A percentile compares a stretch with the other conserved stretches of the same genome.
phyloP scores from a whole-genome alignment of 2,113 vertebrate species.

The Boleophthalmus pectinirostris region DNA sequence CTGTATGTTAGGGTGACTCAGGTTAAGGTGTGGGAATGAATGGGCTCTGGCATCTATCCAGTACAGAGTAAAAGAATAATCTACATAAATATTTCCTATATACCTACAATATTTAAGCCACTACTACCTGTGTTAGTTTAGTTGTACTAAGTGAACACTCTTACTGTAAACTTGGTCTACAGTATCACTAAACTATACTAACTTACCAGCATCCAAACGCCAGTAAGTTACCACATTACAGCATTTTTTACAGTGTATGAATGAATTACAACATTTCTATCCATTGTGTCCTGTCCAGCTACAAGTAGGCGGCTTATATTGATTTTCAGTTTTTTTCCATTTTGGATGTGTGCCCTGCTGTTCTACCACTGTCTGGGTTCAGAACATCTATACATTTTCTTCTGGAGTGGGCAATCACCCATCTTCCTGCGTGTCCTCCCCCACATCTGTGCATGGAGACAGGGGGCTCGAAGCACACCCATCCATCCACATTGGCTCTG shows the following conservation, averaged over 20 bases:
- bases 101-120: neutral
- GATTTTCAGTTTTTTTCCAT: conserved; percentile 21
- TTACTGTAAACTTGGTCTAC: no score
- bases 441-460: conserved; percentile 26
- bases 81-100: conserved; percentile 18
- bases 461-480: conserved; percentile 46
- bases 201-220: no score
- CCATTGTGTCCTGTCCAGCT: conserved; percentile 37
- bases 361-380: neutral
- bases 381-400: neutral
- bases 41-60: conserved; percentile 8
- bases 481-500: conserved; percentile 51
- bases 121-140: neutral
- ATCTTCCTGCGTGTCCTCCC: conserved; percentile 39
- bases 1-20: neutral
- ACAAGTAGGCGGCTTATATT: conserved; percentile 35
- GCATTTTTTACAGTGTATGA: no score
- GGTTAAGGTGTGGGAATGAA: conserved; percentile 10
- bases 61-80: neutral
- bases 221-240: no score
- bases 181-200: no score
- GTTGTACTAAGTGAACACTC: no score
- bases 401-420: conserved; percentile 7
- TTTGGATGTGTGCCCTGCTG: conserved; percentile 3
- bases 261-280: conserved; percentile 27